phyloP scores from a whole-genome alignment of 2,888 invertebrate species.

The Sesia bembeciformis region DNA sequence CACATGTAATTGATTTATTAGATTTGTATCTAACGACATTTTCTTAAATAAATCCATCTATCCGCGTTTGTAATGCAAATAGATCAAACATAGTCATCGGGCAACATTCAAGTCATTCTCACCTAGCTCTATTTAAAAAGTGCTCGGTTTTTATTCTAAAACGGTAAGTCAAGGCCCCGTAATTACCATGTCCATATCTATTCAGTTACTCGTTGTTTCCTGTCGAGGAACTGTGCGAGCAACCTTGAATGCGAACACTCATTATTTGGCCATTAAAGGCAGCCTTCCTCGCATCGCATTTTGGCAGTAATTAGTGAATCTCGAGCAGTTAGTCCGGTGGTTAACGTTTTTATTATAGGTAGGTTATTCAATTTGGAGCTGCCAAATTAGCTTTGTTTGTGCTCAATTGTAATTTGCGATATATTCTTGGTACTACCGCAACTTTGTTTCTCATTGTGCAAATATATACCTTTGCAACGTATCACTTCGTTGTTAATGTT shows the following conservation, averaged over 20 bases:
- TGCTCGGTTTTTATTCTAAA: slow-evolving; percentile 58
- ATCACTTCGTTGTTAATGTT: neutral
- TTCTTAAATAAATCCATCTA: too few species aligned
- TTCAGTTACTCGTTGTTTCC: slow-evolving; percentile 62
- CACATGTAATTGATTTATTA: too few species aligned
- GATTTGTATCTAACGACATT: too few species aligned
- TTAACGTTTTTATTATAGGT: too few species aligned
- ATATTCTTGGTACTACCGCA: too few species aligned
- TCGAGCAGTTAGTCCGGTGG: slow-evolving; percentile 13
- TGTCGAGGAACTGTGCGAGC: slow-evolving; percentile 47
- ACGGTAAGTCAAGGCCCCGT: slow-evolving; percentile 67
- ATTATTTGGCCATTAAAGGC: slow-evolving; percentile 62
- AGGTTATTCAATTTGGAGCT: too few species aligned
- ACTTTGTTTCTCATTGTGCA: too few species aligned
- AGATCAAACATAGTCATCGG: too few species aligned
- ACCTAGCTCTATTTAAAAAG: slow-evolving; percentile 44
- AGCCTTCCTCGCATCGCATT: slow-evolving; percentile 52
- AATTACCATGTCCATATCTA: slow-evolving; percentile 68
- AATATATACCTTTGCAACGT: too few species aligned
- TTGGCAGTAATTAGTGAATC: slow-evolving; percentile 39
- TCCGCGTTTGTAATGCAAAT: too few species aligned
- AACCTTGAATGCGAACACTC: slow-evolving; percentile 62
- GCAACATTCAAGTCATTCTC: slow-evolving; percentile 20
- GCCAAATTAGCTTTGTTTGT: too few species aligned
- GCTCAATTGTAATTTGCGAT: too few species aligned